A percentile compares a stretch with the other conserved stretches of the same genome.
Evolutionary conservation across 2,888 invertebrate species (phyloP).

Genomic region (Tenthredo notha): DNA sequence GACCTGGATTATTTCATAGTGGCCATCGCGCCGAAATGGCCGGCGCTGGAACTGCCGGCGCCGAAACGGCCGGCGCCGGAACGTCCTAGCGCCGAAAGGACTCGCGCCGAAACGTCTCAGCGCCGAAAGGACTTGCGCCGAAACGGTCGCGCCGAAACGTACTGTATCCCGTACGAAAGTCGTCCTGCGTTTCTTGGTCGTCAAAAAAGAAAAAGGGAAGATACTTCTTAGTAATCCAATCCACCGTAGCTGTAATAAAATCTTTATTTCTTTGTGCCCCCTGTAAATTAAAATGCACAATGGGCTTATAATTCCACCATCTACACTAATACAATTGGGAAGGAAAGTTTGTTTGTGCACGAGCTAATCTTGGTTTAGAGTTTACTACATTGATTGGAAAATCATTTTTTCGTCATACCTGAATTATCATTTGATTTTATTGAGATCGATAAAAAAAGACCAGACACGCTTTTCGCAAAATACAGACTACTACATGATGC

Average conservation of each 20-base stretch:
- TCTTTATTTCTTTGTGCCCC: neutral
- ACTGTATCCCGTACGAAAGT: neutral
- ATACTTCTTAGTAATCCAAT: conserved; percentile 31
- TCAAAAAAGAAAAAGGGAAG: conserved; percentile 21
- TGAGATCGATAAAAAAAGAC: neutral
- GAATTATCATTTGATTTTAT: neutral
- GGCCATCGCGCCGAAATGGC: no score
- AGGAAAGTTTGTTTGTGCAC: neutral
- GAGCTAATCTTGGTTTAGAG: neutral
- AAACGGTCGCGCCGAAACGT: no score
- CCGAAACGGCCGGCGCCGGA: no score
- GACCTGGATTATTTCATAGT: no score
- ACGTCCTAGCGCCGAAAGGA: no score
- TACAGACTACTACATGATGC: neutral
- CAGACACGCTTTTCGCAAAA: neutral
- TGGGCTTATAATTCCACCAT: neutral
- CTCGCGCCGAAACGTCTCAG: no score
- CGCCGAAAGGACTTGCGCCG: no score
- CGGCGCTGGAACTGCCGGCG: no score
- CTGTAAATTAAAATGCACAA: neutral
- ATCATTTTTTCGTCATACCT: neutral
- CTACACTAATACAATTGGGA: neutral
- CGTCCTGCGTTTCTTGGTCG: conserved; percentile 8
- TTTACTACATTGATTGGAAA: neutral
- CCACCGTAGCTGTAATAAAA: conserved; percentile 35